Evolutionary conservation across 2,113 vertebrate genomes (phyloP).

Genomic region (Paradoxurus hermaphroditus): DNA sequence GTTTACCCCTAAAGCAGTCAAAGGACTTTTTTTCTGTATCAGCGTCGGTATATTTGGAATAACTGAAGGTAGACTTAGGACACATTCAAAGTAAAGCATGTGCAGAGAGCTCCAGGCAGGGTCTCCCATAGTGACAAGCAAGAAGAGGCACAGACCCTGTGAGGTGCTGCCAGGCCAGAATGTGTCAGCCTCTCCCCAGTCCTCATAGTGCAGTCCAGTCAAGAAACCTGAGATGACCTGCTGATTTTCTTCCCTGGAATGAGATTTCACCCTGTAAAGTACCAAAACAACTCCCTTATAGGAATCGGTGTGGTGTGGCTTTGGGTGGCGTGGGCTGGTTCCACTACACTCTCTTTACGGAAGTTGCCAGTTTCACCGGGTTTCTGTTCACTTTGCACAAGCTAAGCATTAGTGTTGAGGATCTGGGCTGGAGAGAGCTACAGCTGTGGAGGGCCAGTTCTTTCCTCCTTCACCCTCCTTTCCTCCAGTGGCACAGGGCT

Average conservation of each 20-base stretch:
- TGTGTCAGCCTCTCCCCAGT: background rate
- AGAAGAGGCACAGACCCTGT: background rate
- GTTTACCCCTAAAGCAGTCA: background rate
- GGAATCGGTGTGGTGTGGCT: fast-evolving
- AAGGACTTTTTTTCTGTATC: background rate
- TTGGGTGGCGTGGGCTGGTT: background rate
- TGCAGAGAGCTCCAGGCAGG: background rate
- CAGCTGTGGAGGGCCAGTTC: background rate
- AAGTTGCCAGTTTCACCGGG: background rate
- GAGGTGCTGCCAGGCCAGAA: background rate
- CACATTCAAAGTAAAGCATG: background rate
- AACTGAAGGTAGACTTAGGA: background rate
- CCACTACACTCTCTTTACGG: fast-evolving
- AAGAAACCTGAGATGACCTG: background rate
- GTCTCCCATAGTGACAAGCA: fast-evolving
- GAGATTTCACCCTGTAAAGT: background rate
- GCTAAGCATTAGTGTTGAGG: too few relatives aligned
- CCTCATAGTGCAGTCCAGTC: background rate
- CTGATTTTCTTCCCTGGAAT: background rate
- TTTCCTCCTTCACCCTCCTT: background rate
- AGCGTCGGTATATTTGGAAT: background rate
- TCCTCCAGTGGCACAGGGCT: background rate
- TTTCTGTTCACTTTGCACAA: background rate
- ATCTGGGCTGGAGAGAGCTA: background rate
- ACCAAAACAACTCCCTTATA: background rate